Conservation (phyloP, 92 coral and sea anemone species). For the Scolanthus callimorphus region DNA sequence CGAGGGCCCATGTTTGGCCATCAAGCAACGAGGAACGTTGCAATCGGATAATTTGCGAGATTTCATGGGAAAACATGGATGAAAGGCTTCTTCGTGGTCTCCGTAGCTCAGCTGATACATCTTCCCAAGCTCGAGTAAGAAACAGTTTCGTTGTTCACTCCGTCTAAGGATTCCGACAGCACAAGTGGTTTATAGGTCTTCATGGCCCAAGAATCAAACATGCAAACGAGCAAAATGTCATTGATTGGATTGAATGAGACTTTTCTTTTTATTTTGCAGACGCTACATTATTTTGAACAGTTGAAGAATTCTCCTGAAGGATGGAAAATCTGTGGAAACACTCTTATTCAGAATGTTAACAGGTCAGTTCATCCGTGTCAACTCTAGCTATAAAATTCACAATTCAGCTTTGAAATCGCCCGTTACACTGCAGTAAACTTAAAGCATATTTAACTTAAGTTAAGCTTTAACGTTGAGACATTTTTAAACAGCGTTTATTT, state of each 20-base stretch:
- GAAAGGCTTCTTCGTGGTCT: constrained; percentile 83
- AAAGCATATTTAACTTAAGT: too few species aligned
- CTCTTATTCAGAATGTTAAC: constrained; percentile 57
- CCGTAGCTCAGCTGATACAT: constrained; percentile 67
- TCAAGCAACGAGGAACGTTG: constrained; percentile 3
- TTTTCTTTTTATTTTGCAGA: constrained; percentile 32
- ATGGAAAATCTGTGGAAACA: constrained; percentile 94
- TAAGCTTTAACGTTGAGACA: too few species aligned
- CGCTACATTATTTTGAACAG: constrained; percentile 91
- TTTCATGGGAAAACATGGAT: constrained; percentile 59
- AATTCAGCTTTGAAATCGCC: too few species aligned
- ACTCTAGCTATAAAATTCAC: too few species aligned
- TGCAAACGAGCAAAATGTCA: too few species aligned
- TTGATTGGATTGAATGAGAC: too few species aligned
- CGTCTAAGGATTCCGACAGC: too few species aligned
- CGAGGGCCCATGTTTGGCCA: not conserved
- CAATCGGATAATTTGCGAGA: not conserved
- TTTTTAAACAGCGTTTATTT: too few species aligned
- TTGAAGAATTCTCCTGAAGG: constrained; percentile 83
- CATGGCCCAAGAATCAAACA: too few species aligned
- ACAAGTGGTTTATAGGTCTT: too few species aligned
- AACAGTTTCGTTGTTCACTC: too few species aligned
- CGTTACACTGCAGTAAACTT: too few species aligned
- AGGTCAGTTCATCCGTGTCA: constrained; percentile 60
- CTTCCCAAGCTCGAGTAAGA: constrained; percentile 74